Evolutionary conservation across 2,797 vertebrate species (phyloP), one percentile per base, ranked within the genome.

Genomic region (Chaenodraco wilsoni): DNA sequence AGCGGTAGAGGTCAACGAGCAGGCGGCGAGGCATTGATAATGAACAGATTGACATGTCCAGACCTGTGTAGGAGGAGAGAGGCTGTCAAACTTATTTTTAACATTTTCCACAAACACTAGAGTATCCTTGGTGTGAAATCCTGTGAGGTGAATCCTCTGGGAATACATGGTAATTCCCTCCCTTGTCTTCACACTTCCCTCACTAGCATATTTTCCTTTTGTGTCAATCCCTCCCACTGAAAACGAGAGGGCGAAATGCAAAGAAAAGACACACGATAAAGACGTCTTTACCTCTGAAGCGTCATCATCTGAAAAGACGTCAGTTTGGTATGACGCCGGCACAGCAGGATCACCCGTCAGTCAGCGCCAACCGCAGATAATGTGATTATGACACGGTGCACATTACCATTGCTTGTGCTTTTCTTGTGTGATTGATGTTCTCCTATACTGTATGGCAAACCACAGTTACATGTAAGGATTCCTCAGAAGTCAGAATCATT

Each of bases 281-380:
- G 27, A 72, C 27, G 7, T 59, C 40, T 73, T 21, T 56, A 15
- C 17, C 31, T 51, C 60, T 58, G 12, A 3, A 41, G 10, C 66
- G 16, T 84, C 76, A 79, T 84, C 76, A 79, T 70, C 65, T 0
- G 15, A 72, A 72, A 49, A 21, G 0, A 61, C 64, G 56, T 76
- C 71, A 64, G 56, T 40, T 50, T 69, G 37, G 60, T 66, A 62
- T 69, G 80, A 78, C 9, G 31, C 54, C 8, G 9, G 49, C 40
- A 9, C 82, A 75, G 83, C 73, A 45, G 65, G 74, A 77, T 66
- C 69, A 12, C 63, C 72, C 10, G 46, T 75, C 64, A 56, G 41
- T 37, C 6, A 0, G 44, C 50, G 54, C 65, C 21, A 15, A 44
- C 43, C 60, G 56, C 54, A 16, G 46, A 70, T 63, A 21, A 74